These are phyloP conservation scores for Limnephilus lunatus DNA, from an alignment of 2,888 invertebrate species.

Conservation along the genomic window DNA sequence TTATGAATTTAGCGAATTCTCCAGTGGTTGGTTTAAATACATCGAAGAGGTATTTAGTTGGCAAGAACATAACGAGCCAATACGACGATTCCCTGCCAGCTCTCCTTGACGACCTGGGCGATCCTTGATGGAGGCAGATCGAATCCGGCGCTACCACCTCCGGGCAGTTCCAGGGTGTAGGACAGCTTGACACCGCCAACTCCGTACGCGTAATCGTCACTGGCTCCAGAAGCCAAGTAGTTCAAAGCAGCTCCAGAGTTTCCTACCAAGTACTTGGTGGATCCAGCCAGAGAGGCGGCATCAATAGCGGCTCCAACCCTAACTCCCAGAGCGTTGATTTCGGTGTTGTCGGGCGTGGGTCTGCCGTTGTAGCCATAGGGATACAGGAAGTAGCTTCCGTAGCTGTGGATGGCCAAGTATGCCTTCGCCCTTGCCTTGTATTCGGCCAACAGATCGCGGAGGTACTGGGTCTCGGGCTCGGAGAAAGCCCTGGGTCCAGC, in stretches of 20 bases:
- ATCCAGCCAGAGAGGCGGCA: constrained; percentile 69
- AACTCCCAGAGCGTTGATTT: constrained; percentile 73
- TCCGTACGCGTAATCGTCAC: constrained; percentile 82
- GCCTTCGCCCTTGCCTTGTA: constrained; percentile 76
- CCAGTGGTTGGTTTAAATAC: background rate
- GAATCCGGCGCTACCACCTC: constrained; percentile 77
- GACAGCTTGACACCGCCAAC: constrained; percentile 78
- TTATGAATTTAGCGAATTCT: background rate
- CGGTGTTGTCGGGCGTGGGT: constrained; percentile 74
- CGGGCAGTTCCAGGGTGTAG: constrained; percentile 82
- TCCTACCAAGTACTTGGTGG: constrained; percentile 76
- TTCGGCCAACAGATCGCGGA: constrained; percentile 77
- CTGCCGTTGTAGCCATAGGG: constrained; percentile 82
- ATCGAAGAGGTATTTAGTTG: background rate
- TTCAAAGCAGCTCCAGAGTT: constrained; percentile 75
- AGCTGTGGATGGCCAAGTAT: constrained; percentile 87
- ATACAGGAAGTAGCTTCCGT: constrained; percentile 82
- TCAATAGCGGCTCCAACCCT: constrained; percentile 73
- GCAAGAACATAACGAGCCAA: constrained; percentile 72
- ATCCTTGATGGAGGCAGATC: constrained; percentile 78
- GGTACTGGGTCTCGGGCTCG: constrained; percentile 80
- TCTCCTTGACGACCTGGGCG: constrained; percentile 77
- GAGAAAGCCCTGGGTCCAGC: constrained; percentile 81
- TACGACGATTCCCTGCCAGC: constrained; percentile 78
- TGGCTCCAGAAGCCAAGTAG: constrained; percentile 80